Evolutionary conservation across 2,797 vertebrate species (phyloP).

Genomic region (Lagodon rhomboides): DNA sequence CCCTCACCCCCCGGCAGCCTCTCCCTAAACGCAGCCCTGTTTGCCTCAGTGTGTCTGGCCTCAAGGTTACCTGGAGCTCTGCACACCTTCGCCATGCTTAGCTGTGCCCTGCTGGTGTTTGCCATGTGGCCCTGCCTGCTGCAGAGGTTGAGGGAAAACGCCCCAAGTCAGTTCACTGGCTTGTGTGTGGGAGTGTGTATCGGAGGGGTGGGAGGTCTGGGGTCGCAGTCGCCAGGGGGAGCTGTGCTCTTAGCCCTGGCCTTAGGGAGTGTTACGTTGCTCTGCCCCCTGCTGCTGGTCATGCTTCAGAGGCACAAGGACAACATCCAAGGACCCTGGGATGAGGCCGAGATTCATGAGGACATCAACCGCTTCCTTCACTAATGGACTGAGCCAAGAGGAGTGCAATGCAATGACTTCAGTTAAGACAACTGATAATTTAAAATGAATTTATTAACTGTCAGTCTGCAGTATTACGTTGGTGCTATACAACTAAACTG

Average conservation of each 20-base stretch:
- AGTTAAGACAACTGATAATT: not conserved
- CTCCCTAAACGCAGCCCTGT: conserved; percentile 97
- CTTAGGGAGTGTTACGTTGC: conserved; percentile 87
- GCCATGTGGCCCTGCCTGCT: conserved; percentile 97
- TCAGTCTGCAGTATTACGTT: conserved; percentile 15
- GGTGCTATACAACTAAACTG: conserved; percentile 8
- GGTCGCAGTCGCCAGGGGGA: conserved; percentile 86
- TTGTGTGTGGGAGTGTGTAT: conserved; percentile 89
- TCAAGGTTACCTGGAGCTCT: conserved; percentile 93
- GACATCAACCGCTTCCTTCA: conserved; percentile 91
- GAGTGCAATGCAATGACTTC: not conserved
- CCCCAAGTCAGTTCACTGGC: conserved; percentile 85
- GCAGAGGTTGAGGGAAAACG: conserved; percentile 89
- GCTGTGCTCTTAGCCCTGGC: conserved; percentile 89
- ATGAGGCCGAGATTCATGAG: conserved; percentile 97
- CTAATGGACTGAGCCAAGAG: conserved; percentile 59
- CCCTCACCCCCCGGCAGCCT: conserved; percentile 92
- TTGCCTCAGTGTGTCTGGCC: conserved; percentile 95
- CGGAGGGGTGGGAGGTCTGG: conserved; percentile 85
- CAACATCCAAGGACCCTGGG: conserved; percentile 98
- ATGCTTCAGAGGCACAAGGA: conserved; percentile 94
- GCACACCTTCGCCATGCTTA: conserved; percentile 95
- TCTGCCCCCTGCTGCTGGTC: conserved; percentile 94
- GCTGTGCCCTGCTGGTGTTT: conserved; percentile 95
- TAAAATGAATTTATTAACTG: not conserved